Evolutionary conservation across 2,888 invertebrate species (phyloP).

Genomic region (Anaspis maculata): DNA sequence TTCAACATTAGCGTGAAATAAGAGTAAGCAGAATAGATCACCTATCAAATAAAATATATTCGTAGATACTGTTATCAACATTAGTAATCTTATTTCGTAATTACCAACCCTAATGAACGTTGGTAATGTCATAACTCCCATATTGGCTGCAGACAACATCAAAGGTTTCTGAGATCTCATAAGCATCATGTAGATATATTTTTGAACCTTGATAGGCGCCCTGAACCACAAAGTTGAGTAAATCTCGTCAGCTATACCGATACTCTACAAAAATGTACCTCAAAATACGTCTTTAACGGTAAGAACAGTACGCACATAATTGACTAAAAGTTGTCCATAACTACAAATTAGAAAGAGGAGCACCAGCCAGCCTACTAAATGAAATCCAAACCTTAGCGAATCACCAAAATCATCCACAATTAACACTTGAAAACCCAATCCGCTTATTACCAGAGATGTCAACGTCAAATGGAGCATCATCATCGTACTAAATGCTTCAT

Average conservation of each 20-base stretch:
- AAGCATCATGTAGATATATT: conserved; percentile 16
- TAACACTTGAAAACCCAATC: conserved; percentile 25
- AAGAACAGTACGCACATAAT: conserved; percentile 18
- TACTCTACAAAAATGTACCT: conserved; percentile 13
- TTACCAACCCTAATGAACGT: conserved; percentile 16
- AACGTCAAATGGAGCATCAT: conserved; percentile 28
- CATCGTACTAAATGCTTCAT: conserved; percentile 25
- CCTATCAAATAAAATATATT: conserved; percentile 13
- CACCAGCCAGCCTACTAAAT: conserved; percentile 28
- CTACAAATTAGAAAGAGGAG: conserved; percentile 27
- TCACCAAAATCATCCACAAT: conserved; percentile 14
- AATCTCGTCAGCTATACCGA: conserved; percentile 14
- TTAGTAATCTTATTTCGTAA: no score
- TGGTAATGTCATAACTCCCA: conserved; percentile 14
- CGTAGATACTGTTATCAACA: no score
- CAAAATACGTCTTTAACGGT: no score
- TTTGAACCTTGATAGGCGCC: conserved; percentile 12
- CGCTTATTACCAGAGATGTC: conserved; percentile 28
- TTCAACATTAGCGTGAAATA: conserved; percentile 20
- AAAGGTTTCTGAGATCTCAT: conserved; percentile 18
- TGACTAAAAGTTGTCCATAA: conserved; percentile 28
- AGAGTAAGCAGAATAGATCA: conserved; percentile 21
- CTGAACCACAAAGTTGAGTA: conserved; percentile 17
- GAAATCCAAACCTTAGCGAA: conserved; percentile 25
- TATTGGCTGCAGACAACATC: conserved; percentile 15